phyloP scores from a whole-genome alignment of 2,888 invertebrate genomes.

The Dryomyza anilis region DNA sequence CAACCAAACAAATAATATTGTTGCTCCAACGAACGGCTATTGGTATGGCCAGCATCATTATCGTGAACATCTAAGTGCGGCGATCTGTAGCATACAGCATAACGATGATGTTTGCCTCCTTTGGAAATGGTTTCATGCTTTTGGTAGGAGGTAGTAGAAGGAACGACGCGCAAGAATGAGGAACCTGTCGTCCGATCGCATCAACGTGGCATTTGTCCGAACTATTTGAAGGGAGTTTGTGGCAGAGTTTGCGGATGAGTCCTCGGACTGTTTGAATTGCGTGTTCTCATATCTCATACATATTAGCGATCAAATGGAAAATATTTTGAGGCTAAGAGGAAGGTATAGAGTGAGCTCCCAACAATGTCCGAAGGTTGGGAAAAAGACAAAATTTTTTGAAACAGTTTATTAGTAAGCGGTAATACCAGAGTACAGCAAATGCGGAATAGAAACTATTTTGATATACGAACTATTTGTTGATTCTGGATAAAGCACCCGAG shows the following conservation, averaged over 20 bases:
- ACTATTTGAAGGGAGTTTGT: background rate
- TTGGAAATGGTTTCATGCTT: too few species aligned
- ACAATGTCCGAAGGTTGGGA: too few species aligned
- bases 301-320: conserved; percentile 27
- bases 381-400: too few species aligned
- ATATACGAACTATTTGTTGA: too few species aligned
- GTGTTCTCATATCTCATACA: conserved; percentile 29
- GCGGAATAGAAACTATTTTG: too few species aligned
- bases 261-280: too few species aligned
- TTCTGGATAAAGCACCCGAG: too few species aligned
- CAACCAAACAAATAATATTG: background rate
- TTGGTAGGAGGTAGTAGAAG: background rate
- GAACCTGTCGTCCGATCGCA: conserved; percentile 20
- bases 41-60: conserved; percentile 12
- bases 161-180: conserved; percentile 5
- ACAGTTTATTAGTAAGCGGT: too few species aligned
- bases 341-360: background rate
- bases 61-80: too few species aligned
- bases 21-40: conserved; percentile 12
- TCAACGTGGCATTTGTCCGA: conserved; percentile 9
- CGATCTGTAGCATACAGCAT: too few species aligned
- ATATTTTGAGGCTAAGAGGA: background rate
- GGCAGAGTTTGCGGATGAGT: background rate
- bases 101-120: too few species aligned
- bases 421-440: too few species aligned